Conservation (phyloP, 2,888 invertebrate genomes). For the Dyspetes luteomarginatus region DNA sequence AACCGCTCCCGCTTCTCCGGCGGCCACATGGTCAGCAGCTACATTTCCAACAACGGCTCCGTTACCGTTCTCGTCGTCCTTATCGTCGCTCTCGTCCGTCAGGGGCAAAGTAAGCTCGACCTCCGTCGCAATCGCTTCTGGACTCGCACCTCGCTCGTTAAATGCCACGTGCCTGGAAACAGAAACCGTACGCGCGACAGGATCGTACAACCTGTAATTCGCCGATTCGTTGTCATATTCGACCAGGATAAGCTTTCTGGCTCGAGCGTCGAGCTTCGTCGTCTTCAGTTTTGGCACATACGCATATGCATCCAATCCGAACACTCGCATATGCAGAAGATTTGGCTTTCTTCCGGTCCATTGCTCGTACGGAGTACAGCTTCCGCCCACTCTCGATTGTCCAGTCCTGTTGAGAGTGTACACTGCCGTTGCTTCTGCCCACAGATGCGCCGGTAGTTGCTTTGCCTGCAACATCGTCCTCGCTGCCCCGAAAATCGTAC, state of each 20-base stretch:
- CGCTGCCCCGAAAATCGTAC: constrained; percentile 62
- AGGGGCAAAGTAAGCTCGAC: background rate
- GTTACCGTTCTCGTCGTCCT: background rate
- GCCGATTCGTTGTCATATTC: background rate
- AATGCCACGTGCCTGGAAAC: constrained; percentile 4
- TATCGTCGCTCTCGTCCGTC: background rate
- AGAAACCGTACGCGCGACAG: background rate
- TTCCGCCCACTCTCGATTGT: constrained; percentile 30
- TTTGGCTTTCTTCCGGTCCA: constrained; percentile 16
- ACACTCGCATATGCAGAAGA: constrained; percentile 1
- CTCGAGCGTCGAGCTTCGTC: constrained; percentile 14
- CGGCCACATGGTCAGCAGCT: background rate
- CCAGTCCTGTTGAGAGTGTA: constrained; percentile 67
- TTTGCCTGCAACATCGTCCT: constrained; percentile 57
- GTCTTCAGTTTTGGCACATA: constrained; percentile 19
- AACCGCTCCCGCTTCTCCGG: background rate
- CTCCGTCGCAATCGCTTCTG: background rate
- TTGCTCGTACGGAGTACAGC: constrained; percentile 59
- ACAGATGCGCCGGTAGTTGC: constrained; percentile 54
- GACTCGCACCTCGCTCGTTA: background rate
- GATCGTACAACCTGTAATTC: constrained; percentile 7
- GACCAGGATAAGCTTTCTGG: background rate
- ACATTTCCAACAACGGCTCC: constrained; percentile 6
- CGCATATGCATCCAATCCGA: constrained; percentile 5
- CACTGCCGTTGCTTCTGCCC: constrained; percentile 68